Percentiles rank a stretch among this genome's conserved stretches.
These are phyloP conservation scores for Cotesia chilonis DNA, from an alignment of 1,140 invertebrate genomes.

Conservation along the genomic window DNA sequence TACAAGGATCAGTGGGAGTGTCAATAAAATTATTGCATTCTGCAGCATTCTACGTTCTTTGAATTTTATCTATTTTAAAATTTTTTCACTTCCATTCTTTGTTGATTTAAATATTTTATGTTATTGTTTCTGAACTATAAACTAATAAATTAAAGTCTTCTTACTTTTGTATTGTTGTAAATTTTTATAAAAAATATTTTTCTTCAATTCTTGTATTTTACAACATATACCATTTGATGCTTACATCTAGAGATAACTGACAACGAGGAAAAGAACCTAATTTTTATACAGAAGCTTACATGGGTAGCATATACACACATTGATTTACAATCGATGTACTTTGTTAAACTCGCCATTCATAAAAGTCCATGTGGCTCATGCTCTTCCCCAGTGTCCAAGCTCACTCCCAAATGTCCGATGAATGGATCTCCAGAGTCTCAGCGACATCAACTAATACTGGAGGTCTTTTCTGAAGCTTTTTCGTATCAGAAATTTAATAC, in stretches of 20 bases:
- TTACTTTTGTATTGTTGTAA: neutral
- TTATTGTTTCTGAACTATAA: neutral
- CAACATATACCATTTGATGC: no score
- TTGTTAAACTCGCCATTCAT: conserved; percentile 33
- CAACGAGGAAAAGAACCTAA: neutral
- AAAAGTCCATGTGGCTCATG: conserved; percentile 34
- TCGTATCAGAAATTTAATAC: neutral
- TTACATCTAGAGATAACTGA: no score
- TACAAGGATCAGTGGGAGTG: neutral
- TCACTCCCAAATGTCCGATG: conserved; percentile 42
- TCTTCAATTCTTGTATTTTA: no score
- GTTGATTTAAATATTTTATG: conserved; percentile 3
- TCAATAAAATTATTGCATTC: conserved; percentile 22
- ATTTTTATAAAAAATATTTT: no score
- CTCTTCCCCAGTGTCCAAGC: conserved; percentile 15
- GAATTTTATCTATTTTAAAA: conserved; percentile 15
- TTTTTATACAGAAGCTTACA: conserved; percentile 10
- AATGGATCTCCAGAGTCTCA: conserved; percentile 47
- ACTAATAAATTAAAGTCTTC: neutral
- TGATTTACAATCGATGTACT: conserved; percentile 13
- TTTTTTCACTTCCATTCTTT: conserved; percentile 8
- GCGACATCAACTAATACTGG: conserved; percentile 38
- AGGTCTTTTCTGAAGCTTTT: conserved; percentile 18
- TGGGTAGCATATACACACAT: neutral
- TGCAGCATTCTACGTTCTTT: neutral